Evolutionary conservation across 2,797 vertebrate genomes (phyloP).

Genomic region (Mormyrops attenuatus): DNA sequence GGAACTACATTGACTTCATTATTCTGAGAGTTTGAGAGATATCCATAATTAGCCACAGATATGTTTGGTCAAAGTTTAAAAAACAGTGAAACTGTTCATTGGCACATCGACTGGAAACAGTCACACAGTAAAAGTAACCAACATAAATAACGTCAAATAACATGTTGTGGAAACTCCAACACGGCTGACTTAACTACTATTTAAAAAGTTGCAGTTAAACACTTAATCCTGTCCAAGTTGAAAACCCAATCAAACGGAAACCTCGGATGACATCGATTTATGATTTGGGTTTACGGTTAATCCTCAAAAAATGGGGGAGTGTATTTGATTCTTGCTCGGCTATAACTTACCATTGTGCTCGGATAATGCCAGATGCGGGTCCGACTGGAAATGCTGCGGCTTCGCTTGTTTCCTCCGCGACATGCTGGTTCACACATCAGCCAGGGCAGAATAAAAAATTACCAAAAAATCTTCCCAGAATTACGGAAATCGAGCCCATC

Average conservation of each 20-base stretch:
- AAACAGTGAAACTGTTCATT: neutral
- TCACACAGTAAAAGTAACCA: neutral
- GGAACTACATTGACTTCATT: neutral
- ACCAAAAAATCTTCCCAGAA: constrained; percentile 77
- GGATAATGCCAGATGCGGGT: constrained; percentile 66
- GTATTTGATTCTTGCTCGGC: neutral
- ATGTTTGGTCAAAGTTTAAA: neutral
- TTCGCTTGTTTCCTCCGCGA: constrained; percentile 82
- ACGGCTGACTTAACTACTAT: neutral
- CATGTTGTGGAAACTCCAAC: neutral
- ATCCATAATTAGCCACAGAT: neutral
- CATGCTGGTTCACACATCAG: constrained; percentile 79
- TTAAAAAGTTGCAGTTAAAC: neutral
- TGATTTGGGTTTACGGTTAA: neutral
- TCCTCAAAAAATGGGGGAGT: neutral
- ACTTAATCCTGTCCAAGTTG: neutral
- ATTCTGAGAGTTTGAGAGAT: neutral
- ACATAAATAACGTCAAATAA: neutral
- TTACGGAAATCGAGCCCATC: constrained; percentile 76
- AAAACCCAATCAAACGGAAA: neutral
- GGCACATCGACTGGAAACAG: neutral
- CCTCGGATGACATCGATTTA: neutral
- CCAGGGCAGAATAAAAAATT: constrained; percentile 72
- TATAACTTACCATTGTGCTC: constrained; percentile 70
- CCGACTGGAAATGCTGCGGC: constrained; percentile 75